Evolutionary conservation across 1,140 invertebrate genomes (phyloP).

Genomic region (Leucophenga varia): DNA sequence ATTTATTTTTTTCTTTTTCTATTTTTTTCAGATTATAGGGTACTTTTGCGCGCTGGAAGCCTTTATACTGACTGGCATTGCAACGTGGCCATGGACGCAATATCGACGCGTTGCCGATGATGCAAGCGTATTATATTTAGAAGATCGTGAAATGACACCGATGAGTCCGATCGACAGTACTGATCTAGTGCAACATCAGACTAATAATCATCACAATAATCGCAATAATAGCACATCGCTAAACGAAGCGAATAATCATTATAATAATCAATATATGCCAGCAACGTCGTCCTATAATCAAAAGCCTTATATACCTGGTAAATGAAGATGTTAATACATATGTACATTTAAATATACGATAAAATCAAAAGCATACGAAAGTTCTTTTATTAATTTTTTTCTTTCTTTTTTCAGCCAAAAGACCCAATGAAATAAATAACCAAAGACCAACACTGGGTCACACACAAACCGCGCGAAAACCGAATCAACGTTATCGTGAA

Average conservation of each 20-base stretch:
- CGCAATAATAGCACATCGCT: slow-evolving; percentile 47
- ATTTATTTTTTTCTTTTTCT: no score
- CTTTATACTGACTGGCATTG: slow-evolving; percentile 56
- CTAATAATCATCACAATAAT: slow-evolving; percentile 34
- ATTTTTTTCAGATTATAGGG: slow-evolving; percentile 55
- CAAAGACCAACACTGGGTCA: slow-evolving; percentile 55
- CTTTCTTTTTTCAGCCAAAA: slow-evolving; percentile 38
- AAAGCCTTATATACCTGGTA: slow-evolving; percentile 58
- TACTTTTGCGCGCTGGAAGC: slow-evolving; percentile 59
- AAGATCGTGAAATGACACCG: slow-evolving; percentile 57
- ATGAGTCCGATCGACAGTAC: slow-evolving; percentile 55
- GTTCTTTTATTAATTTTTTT: not conserved
- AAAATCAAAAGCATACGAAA: not conserved
- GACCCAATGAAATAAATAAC: slow-evolving; percentile 56
- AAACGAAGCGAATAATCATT: slow-evolving; percentile 48
- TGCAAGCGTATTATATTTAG: slow-evolving; percentile 57
- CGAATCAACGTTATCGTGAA: slow-evolving; percentile 56
- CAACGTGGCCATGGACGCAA: slow-evolving; percentile 56
- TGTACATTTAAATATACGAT: not conserved
- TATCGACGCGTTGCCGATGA: slow-evolving; percentile 59
- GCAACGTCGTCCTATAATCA: slow-evolving; percentile 57
- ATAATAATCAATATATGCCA: slow-evolving; percentile 30
- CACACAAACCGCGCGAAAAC: slow-evolving; percentile 54
- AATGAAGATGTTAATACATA: not conserved
- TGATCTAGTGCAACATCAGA: slow-evolving; percentile 36